These are phyloP conservation scores for Python bivittatus DNA, from an alignment of 2,113 vertebrate genomes.

Conservation along the genomic window DNA sequence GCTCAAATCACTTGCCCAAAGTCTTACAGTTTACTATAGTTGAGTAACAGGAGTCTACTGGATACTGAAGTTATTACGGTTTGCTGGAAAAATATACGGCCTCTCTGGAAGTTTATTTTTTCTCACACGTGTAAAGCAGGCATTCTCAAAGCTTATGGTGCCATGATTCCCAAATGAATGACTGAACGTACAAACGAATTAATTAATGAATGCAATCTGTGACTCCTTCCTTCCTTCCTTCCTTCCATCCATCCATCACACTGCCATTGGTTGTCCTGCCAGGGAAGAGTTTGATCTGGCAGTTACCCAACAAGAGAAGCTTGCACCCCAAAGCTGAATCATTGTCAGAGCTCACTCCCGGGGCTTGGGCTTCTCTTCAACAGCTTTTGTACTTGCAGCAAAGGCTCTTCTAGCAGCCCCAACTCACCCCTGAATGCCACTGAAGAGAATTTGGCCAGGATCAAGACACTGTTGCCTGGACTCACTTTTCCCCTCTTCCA, in stretches of 20 bases:
- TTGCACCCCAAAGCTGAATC: background rate
- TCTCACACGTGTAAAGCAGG: background rate
- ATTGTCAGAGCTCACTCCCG: background rate
- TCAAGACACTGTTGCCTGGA: background rate
- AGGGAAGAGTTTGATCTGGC: background rate
- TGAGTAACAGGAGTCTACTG: background rate
- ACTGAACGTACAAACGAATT: too few species aligned
- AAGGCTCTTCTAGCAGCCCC: background rate
- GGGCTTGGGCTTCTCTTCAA: too few species aligned
- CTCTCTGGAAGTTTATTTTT: background rate
- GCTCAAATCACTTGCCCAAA: background rate
- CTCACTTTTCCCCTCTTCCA: background rate
- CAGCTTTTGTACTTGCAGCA: background rate
- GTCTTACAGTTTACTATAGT: background rate
- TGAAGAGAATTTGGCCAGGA: background rate
- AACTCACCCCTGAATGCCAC: background rate
- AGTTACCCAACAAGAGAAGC: background rate
- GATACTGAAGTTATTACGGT: background rate
- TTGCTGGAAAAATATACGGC: background rate
- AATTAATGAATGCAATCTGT: background rate
- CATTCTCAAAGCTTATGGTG: background rate
- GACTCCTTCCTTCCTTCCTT: background rate
- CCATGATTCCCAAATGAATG: background rate
- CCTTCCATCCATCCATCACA: background rate
- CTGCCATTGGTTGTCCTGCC: background rate